A percentile compares a stretch with the other conserved stretches of the same genome.
phyloP scores from a whole-genome alignment of 1,140 invertebrate genomes.

The Hydropsyche tenuis region DNA sequence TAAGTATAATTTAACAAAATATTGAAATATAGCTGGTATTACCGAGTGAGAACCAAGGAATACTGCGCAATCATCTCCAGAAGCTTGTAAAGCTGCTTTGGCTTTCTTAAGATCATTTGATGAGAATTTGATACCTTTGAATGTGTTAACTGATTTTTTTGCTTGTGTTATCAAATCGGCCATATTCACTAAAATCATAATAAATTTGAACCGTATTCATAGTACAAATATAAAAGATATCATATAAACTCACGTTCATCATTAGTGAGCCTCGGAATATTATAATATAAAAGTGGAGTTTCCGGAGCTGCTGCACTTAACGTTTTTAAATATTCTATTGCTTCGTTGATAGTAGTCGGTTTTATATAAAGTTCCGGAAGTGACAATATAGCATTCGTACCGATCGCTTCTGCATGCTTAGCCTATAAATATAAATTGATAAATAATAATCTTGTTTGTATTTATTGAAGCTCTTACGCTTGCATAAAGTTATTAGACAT shows the following conservation, averaged over 20 bases:
- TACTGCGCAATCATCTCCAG: slow-evolving; percentile 63
- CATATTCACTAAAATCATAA: slow-evolving; percentile 77
- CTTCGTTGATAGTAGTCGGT: slow-evolving; percentile 67
- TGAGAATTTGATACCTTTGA: slow-evolving; percentile 79
- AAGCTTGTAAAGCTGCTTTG: slow-evolving; percentile 63
- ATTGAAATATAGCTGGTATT: too few species aligned
- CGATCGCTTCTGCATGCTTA: slow-evolving; percentile 71
- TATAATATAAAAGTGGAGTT: slow-evolving; percentile 84
- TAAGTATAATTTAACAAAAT: not conserved
- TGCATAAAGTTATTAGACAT: too few species aligned
- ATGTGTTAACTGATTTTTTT: slow-evolving; percentile 69
- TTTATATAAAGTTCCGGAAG: slow-evolving; percentile 82
- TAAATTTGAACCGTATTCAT: too few species aligned
- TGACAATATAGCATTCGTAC: slow-evolving; percentile 76
- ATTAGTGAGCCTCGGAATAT: slow-evolving; percentile 74
- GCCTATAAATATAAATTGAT: slow-evolving; percentile 62
- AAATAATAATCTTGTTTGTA: too few species aligned
- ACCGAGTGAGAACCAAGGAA: slow-evolving; percentile 71
- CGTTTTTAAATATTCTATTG: slow-evolving; percentile 73
- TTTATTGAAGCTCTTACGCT: too few species aligned
- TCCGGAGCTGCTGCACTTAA: slow-evolving; percentile 75
- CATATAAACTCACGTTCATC: slow-evolving; percentile 71
- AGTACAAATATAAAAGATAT: too few species aligned
- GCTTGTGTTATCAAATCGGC: slow-evolving; percentile 69
- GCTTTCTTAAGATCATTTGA: slow-evolving; percentile 71